Percentiles rank a stretch among this genome's conserved stretches.
Evolutionary conservation across 2,888 invertebrate species (phyloP).

Genomic region (Lycaena phlaeas): DNA sequence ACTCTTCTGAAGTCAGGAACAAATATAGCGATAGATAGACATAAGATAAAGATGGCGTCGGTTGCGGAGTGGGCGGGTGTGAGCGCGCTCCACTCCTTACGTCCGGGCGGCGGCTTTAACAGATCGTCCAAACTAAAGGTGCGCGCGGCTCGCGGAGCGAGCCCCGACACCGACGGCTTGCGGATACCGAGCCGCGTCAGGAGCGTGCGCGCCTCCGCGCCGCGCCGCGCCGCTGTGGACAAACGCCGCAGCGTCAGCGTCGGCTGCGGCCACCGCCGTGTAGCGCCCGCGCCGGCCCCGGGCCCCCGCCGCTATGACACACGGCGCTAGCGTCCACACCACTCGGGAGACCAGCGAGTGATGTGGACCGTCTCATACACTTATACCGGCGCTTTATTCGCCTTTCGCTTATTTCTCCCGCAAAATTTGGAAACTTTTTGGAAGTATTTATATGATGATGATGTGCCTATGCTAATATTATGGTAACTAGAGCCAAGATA

Average conservation of each 20-base stretch:
- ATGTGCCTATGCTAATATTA: too few relatives aligned
- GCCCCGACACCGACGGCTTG: constrained; percentile 89
- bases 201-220: constrained; percentile 76
- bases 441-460: too few relatives aligned
- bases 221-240: constrained; percentile 22
- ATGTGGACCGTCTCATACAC: too few relatives aligned
- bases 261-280: constrained; percentile 20
- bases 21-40: not conserved
- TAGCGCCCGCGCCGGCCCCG: constrained; percentile 12
- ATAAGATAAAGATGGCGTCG: constrained; percentile 2
- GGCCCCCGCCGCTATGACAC: constrained; percentile 5
- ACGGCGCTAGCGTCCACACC: not conserved
- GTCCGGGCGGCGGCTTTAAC: constrained; percentile 86
- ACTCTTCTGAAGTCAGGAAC: constrained; percentile 3
- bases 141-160: constrained; percentile 82
- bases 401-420: too few relatives aligned
- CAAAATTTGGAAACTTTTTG: too few relatives aligned
- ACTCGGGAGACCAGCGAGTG: too few relatives aligned
- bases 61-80: constrained; percentile 47
- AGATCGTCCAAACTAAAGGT: constrained; percentile 92
- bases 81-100: constrained; percentile 75
- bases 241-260: constrained; percentile 22
- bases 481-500: too few relatives aligned
- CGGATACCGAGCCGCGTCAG: constrained; percentile 89
- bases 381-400: too few relatives aligned